phyloP scores from a whole-genome alignment of 2,797 vertebrate species.

The Picus viridis region DNA sequence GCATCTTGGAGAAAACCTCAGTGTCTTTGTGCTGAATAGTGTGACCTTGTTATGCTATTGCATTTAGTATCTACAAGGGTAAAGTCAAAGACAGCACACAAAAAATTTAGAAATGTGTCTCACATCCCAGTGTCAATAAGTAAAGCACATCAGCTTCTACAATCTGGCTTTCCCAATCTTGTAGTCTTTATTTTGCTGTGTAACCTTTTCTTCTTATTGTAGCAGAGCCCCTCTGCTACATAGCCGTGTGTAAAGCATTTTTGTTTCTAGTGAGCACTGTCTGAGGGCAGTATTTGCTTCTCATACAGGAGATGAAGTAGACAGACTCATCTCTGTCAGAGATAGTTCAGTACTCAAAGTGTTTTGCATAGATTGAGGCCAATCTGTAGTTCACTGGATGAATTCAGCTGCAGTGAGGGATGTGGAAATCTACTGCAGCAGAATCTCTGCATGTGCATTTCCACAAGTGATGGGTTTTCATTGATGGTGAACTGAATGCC shows the following conservation, averaged over 20 bases:
- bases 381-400: not conserved
- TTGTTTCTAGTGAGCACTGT: not conserved
- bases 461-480: not conserved
- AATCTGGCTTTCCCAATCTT: not conserved
- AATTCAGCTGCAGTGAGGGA: not conserved
- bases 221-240: not conserved
- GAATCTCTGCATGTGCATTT: rapidly evolving
- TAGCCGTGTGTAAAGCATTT: rapidly evolving
- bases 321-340: not conserved
- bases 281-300: not conserved
- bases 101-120: not conserved
- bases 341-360: not conserved
- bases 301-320: not conserved
- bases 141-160: not conserved
- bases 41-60: not conserved
- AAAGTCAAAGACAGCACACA: not conserved
- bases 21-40: not conserved
- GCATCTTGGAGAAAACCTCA: not conserved
- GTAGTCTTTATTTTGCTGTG: not conserved
- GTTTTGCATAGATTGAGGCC: not conserved
- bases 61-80: not conserved
- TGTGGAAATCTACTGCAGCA: not conserved
- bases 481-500: not conserved
- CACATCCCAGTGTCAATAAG: not conserved
- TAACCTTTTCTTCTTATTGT: not conserved